Percentiles rank a stretch among this genome's conserved stretches.
Evolutionary conservation across 2,113 vertebrate species (phyloP).

Genomic region (Paraplagusia blochii): DNA sequence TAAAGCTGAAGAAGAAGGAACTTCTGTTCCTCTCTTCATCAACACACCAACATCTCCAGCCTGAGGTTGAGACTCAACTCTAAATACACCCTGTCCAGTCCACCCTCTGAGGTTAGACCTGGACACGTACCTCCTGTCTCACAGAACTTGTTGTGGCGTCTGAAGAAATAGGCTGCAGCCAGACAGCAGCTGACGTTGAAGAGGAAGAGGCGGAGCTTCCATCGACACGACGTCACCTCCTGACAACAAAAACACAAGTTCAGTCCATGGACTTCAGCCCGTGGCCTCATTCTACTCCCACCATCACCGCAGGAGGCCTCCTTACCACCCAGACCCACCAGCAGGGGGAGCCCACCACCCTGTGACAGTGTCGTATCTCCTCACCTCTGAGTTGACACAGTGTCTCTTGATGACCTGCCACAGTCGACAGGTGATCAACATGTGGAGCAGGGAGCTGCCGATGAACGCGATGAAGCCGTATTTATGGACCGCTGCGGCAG

Average conservation of each 20-base stretch:
- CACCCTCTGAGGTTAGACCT: neutral
- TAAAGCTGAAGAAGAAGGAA: too few species aligned
- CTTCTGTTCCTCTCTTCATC: too few species aligned
- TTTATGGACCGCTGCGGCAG: constrained; percentile 84
- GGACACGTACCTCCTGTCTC: constrained; percentile 83
- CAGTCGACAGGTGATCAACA: constrained; percentile 87
- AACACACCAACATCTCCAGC: too few species aligned
- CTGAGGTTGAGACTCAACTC: too few species aligned
- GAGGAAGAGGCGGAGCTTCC: constrained; percentile 85
- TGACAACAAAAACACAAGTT: constrained; percentile 46
- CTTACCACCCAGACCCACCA: too few species aligned
- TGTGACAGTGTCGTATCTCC: neutral
- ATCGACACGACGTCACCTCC: constrained; percentile 85
- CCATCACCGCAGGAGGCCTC: too few species aligned
- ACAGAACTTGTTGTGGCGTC: constrained; percentile 90
- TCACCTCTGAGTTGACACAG: constrained; percentile 85
- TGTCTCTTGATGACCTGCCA: constrained; percentile 84
- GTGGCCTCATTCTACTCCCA: too few species aligned
- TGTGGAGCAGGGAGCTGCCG: constrained; percentile 82
- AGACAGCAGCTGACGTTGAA: constrained; percentile 80
- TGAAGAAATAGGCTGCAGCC: constrained; percentile 79
- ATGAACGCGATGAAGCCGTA: constrained; percentile 87
- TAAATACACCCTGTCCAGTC: too few species aligned
- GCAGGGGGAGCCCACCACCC: too few species aligned
- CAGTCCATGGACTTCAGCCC: too few species aligned